Percentiles rank a stretch among this genome's conserved stretches.
Conservation (phyloP, 2,797 vertebrate genomes). For the Botia kubotai region DNA sequence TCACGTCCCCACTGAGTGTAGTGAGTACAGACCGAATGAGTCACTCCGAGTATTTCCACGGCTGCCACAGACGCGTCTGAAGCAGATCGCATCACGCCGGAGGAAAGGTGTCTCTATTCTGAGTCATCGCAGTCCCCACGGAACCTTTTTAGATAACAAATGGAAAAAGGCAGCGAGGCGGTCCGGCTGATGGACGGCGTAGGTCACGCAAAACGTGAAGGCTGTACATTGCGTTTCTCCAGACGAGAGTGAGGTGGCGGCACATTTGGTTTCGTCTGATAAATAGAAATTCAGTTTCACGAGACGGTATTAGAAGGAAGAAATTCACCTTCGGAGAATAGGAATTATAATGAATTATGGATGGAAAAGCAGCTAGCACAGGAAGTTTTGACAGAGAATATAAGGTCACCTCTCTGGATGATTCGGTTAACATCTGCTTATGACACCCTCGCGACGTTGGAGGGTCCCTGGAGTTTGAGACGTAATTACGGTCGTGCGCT, state of each 20-base stretch:
- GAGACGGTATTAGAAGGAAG: background rate
- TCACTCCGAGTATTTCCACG: constrained; percentile 35
- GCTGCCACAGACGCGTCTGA: constrained; percentile 38
- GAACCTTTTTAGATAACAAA: constrained; percentile 15
- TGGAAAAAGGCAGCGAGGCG: constrained; percentile 32
- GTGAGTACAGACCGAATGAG: constrained; percentile 34
- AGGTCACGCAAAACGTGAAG: constrained; percentile 21
- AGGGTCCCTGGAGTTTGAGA: constrained; percentile 24
- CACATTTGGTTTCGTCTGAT: constrained; percentile 7
- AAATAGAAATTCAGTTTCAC: constrained; percentile 16
- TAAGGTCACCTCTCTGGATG: constrained; percentile 48
- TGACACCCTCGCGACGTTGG: constrained; percentile 41
- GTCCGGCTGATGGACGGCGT: constrained; percentile 26
- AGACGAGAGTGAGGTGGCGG: constrained; percentile 9
- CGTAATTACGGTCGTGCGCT: constrained; percentile 8
- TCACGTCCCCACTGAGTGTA: constrained; percentile 24
- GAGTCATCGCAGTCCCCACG: background rate
- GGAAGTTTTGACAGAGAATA: constrained; percentile 37
- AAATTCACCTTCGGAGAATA: constrained; percentile 5
- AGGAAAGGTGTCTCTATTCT: constrained; percentile 44
- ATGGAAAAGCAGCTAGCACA: constrained; percentile 9
- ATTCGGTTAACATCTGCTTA: constrained; percentile 42
- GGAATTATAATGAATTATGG: constrained; percentile 18
- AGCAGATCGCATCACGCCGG: constrained; percentile 27
- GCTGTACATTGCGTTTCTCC: constrained; percentile 5